Evolutionary conservation across 1,140 invertebrate species (phyloP), one percentile per base, ranked within the genome.

Genomic region (Drosophila subpulchrella): DNA sequence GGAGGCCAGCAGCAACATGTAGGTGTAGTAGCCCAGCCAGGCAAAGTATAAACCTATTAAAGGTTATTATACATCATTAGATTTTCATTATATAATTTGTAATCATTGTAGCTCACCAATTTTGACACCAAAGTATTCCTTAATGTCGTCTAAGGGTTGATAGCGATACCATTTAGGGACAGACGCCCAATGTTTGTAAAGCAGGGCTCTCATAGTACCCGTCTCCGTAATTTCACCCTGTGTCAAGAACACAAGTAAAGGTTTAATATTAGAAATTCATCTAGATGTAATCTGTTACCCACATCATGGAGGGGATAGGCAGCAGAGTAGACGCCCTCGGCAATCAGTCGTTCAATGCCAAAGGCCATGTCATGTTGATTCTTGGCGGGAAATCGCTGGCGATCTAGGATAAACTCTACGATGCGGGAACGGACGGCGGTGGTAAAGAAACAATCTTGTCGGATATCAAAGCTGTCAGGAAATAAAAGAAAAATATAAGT

Each of bases 11-110:
- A 98, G 95, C 59, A 99, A 92, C 95, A 98, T 97, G 48, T 96
- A 95, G 0, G 98, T 99, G 90, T 99, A 99, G 93, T 97, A 99
- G 38, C 98, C 98, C 17, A 99, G 93, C 98, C 98, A 99, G 6
- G 98, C 98, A 92, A 99, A 99, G 92, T 99, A 99, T 39, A 98
- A 93, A 36, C 90, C 90, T 91, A 15, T 0, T 36, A 20, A 24
- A 7, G 6, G 1, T 0, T 6, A 13, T 1, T 1, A 36, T 2
- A 30, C 12, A 10, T 32, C 2, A 59, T n/a, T 12, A 12, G 6
- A 27, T 1, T 3, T 0, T 20, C 7, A 1, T 15, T 12, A 17
- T 36, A 12, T 13, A 5, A 12, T 8, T 30, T 15, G 30, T 13
- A 13, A n/a, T 4, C 38, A 2, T 11, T 5, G 4, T 8, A 36